phyloP scores from a whole-genome alignment of 2,113 vertebrate genomes.

The Leptosomus discolor region DNA sequence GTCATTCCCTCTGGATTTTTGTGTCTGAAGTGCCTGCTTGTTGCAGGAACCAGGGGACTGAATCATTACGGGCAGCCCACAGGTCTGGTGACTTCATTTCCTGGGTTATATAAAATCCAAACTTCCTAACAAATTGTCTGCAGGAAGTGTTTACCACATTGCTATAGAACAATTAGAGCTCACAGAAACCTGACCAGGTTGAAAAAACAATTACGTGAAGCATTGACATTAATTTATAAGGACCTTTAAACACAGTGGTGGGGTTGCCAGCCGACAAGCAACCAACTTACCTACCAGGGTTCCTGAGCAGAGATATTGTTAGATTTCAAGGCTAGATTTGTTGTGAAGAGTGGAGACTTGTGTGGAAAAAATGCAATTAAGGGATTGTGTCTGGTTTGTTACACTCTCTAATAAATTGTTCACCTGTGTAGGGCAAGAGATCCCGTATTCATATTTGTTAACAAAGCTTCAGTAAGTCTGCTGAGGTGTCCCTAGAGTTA shows the following conservation, averaged over 20 bases:
- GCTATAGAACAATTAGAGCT: conserved; percentile 46
- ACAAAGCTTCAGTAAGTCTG: neutral
- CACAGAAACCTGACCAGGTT: neutral
- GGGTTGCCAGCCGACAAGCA: neutral
- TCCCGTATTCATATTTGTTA: neutral
- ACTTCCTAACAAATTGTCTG: conserved; percentile 42
- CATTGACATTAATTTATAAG: neutral
- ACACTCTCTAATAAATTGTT: neutral
- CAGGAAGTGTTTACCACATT: conserved; percentile 48
- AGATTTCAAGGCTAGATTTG: neutral
- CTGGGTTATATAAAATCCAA: conserved; percentile 53
- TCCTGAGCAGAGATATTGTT: neutral
- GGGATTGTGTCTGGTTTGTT: neutral
- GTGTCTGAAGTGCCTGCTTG: neutral
- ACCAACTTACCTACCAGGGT: neutral
- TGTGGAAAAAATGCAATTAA: neutral
- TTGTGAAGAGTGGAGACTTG: neutral
- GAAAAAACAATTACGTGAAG: neutral
- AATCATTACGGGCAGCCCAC: neutral
- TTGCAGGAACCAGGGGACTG: neutral
- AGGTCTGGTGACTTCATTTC: conserved; percentile 58
- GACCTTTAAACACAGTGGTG: neutral
- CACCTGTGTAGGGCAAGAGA: neutral
- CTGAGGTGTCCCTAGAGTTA: neutral
- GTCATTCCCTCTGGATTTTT: neutral